Base-by-base conservation (phyloP, 2,797 vertebrate genomes). In the Setipinna tenuifilis region DNA sequence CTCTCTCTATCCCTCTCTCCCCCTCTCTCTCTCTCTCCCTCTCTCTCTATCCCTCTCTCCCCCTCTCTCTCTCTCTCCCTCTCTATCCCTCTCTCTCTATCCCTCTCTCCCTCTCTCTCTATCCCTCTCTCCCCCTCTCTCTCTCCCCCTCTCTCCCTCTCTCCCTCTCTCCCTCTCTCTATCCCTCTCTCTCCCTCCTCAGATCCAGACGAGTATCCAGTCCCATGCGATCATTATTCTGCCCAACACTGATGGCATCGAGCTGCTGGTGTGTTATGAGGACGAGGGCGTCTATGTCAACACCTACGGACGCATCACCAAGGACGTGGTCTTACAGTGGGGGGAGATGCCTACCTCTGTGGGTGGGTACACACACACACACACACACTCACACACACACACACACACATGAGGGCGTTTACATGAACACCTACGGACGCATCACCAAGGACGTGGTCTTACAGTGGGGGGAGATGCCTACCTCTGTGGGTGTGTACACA, bases 401-500 rank as follows among this genome's bases (percentile, higher is more conserved):
- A 41, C 31, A 81, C 54, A 35, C 54, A 41, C 16, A n/a, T n/a
- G n/a, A n/a, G n/a, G n/a, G n/a, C n/a, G n/a, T 16, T 82, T 7
- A 81, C 75, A n/a, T n/a, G n/a, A n/a, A 65, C 61, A 65, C 23
- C 4, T n/a, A 28, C 62, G 7, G 97, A 57, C 95, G 97, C 89
- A 97, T 98, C 94, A 98, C 97, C 81, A 96, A 97, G 92, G 94
- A 96, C 41, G 96, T 99, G 90, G 98, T 99, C 92, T 95, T 99
- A 85, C 98, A 99, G 93, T 99, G 98, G 98, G 98, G 98, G 85
- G 98, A 99, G 95, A 99, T 99, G 98, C 98, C 98, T 21, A 99
- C 98, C 19, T 99, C 98, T 82, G 98, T 99, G 90, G 98, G 98
- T 99, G 92, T 85, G 98, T 92, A 48, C 46, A 25, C 54, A 46